phyloP scores from a whole-genome alignment of 2,797 vertebrate genomes.

The Emydoidea blandingii region DNA sequence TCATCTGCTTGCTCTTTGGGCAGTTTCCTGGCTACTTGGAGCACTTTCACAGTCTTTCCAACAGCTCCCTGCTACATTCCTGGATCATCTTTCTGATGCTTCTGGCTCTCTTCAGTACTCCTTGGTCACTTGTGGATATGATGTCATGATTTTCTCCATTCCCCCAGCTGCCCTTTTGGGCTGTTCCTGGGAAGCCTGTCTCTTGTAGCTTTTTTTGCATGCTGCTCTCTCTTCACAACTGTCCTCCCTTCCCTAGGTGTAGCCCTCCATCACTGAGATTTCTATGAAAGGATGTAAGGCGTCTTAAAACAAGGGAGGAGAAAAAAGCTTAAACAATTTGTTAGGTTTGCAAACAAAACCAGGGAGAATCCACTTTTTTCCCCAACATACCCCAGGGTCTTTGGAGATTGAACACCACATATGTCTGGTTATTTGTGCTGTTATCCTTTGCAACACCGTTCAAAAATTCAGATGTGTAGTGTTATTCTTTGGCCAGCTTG shows the following conservation, averaged over 20 bases:
- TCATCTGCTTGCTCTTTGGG: background rate
- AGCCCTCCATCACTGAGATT: background rate
- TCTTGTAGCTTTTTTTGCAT: background rate
- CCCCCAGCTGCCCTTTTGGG: background rate
- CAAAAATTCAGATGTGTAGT: background rate
- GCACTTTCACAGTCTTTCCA: background rate
- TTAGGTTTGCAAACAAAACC: background rate
- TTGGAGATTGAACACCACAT: accelerated
- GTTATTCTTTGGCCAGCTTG: background rate
- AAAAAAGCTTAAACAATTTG: background rate
- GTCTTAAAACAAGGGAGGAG: background rate
- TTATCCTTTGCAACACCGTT: background rate
- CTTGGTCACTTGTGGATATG: background rate
- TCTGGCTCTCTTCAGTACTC: background rate
- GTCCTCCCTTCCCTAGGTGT: background rate
- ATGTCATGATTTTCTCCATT: background rate
- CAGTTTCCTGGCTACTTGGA: background rate
- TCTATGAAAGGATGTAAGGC: background rate
- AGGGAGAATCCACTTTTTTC: background rate
- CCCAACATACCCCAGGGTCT: accelerated
- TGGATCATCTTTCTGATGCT: background rate
- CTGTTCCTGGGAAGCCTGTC: background rate
- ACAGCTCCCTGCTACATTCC: background rate
- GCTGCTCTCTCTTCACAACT: background rate
- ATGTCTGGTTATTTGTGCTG: background rate